Conservation (phyloP, 1,140 invertebrate genomes). For the Polypedilum vanderplanki region DNA sequence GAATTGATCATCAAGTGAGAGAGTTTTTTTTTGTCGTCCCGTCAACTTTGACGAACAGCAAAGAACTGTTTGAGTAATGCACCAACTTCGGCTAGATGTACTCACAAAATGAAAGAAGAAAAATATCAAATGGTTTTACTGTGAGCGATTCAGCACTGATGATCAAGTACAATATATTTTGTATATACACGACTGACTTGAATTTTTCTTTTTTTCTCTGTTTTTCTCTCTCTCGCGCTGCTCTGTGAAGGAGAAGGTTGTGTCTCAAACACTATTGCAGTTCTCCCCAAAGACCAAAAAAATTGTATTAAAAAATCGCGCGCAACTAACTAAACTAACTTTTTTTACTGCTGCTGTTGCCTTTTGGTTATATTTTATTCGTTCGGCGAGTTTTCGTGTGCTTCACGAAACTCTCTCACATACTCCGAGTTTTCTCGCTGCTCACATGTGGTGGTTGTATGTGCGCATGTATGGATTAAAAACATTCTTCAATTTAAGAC, state of each 20-base stretch:
- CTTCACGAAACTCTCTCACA: neutral
- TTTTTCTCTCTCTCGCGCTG: neutral
- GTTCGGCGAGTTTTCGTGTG: neutral
- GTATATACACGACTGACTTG: too few species aligned
- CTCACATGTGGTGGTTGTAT: too few species aligned
- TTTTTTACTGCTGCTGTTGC: neutral
- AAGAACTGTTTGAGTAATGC: conserved; percentile 26
- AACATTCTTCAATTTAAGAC: too few species aligned
- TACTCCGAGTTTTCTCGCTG: too few species aligned
- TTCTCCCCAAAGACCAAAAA: neutral
- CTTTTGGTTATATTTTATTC: conserved; percentile 17
- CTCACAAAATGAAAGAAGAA: conserved; percentile 1
- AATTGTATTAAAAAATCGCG: neutral
- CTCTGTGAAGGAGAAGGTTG: conserved; percentile 14
- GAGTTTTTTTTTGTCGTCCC: neutral
- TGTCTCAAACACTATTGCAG: neutral
- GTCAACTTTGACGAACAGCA: conserved; percentile 1
- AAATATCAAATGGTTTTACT: neutral
- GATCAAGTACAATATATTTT: neutral
- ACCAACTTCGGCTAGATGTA: conserved; percentile 25
- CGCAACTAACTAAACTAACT: neutral
- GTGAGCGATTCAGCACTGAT: neutral
- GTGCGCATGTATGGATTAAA: too few species aligned
- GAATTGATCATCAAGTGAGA: neutral
- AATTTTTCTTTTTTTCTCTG: neutral